These are phyloP conservation scores for Cryptosula pallasiana DNA, from an alignment of 2,888 invertebrate genomes.

Conservation along the genomic window DNA sequence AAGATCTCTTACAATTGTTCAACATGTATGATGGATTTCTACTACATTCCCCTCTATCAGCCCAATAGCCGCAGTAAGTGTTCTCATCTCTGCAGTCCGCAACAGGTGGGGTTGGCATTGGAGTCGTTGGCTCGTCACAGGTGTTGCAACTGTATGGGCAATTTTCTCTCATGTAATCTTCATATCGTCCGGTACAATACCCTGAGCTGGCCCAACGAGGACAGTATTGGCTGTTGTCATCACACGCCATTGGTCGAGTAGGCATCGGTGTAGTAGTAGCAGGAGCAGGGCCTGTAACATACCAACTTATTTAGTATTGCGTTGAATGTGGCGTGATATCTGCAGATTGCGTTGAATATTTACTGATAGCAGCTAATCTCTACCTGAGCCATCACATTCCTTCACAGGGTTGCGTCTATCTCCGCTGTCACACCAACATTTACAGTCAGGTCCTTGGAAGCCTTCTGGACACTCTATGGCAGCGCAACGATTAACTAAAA, in stretches of 20 bases:
- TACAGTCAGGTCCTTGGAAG: conserved; percentile 18
- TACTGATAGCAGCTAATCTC: too few relatives aligned
- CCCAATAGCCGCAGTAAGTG: conserved; percentile 25
- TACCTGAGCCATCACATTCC: background rate
- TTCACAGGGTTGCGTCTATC: background rate
- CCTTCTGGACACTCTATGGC: conserved; percentile 1
- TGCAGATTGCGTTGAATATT: too few relatives aligned
- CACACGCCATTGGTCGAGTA: conserved; percentile 19
- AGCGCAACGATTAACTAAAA: conserved; percentile 9
- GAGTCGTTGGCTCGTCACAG: background rate
- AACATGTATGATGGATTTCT: conserved; percentile 31
- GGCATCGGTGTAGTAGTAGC: background rate
- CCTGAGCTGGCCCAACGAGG: conserved; percentile 26
- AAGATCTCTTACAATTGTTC: conserved; percentile 30
- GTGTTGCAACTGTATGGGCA: conserved; percentile 2
- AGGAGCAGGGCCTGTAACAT: background rate
- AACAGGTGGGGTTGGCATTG: background rate
- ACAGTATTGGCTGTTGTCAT: conserved; percentile 26
- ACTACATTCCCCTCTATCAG: conserved; percentile 29
- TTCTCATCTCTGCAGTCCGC: conserved; percentile 26
- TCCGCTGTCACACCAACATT: background rate
- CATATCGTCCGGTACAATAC: conserved; percentile 26
- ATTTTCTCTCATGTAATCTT: conserved; percentile 15
- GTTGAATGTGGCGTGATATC: too few relatives aligned
- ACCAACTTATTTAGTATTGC: too few relatives aligned